Evolutionary conservation across 2,888 invertebrate species (phyloP), one percentile per base, ranked within the genome.

Genomic region (Euplexia lucipara): DNA sequence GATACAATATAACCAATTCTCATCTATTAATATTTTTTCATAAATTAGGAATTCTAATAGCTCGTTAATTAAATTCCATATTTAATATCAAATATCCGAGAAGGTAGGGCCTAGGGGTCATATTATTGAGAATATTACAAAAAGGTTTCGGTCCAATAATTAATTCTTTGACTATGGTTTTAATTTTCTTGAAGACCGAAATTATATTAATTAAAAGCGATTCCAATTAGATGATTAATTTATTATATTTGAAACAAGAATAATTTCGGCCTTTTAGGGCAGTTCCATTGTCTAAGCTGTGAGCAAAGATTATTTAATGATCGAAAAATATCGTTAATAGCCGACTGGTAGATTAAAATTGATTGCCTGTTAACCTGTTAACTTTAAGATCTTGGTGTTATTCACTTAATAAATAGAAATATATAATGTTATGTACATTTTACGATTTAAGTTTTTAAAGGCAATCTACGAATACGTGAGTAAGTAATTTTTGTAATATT

Each of bases 41-140:
- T 51, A 45, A 60, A 26, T 42, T 49, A 20, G 9, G 18, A 49
- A 44, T 51, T 70, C 20, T 16, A 70, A 44, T 58, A 32, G 12
- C 30, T 48, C 37, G 4, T 12, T 70, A 45, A 60, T 67, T 18
- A 70, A 67, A 70, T 70, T 67, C 37, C 37, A 34, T 34, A 37
- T 59, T 49, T 39, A 32, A 44, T 51, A 39, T 60, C 3, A 37
- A 49, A 59, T 70, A 49, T 39, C 14, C 16, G 4, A 51, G 20
- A 44, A 49, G 32, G 37, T 37, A 12, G 14, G 16, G 62, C 16
- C 44, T 37, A 12, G 14, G 16, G 62, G 22, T 49, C 44, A 30
- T 62, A 39, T 51, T 62, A 39, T 45, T 45, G 42, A 48, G 5
- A 34, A 60, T 10, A 60, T 44, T 39, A 51, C n/a, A 37, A 70